Evolutionary conservation across 2,888 invertebrate species (phyloP), one percentile per base, ranked within the genome.

Genomic region (Eueremaeus valkanovi): DNA sequence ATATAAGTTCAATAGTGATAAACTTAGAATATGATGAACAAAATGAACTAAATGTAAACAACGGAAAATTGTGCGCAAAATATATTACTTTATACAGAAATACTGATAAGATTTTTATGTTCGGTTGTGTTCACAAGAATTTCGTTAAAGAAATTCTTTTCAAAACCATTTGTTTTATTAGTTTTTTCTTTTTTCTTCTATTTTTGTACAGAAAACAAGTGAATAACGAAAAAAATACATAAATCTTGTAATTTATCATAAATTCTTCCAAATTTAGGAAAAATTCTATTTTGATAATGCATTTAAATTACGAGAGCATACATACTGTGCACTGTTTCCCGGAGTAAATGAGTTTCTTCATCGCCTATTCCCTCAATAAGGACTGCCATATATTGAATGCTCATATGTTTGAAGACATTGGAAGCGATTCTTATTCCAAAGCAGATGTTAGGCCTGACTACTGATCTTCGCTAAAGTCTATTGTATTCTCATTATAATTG

Each of bases 101-200:
- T 51, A 51, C 21, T 6, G 51, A 51, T 51, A 5, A 6, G 51
- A 51, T n/a, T 51, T 24, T 51, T n/a, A 40, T 11, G n/a, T n/a
- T n/a, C n/a, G n/a, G 16, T 13, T 16, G 16, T 18, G 11, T 13
- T 51, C 1, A 51, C 3, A 51, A 8, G 21, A 6, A 3, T 21
- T 24, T 3, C 51, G 11, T 18, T 9, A 40, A 11, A 51, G n/a
- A 51, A 51, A 31, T 61, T 29, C 9, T 61, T 13, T 27, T 29
- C n/a, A 61, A 61, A 61, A 18, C 29, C 31, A 61, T 61, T 61
- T 61, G 61, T 61, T 61, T 61, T 61, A 61, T 29, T 61, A 61
- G 31, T 21, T 21, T 55, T 55, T 55, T 55, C 18, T 55, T 27
- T 61, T 21, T 21, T 21, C 24, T 24, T 21, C n/a, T 21, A 21